Evolutionary conservation across 2,797 vertebrate genomes (phyloP).

Genomic region (Stomatorhinus walkeri): DNA sequence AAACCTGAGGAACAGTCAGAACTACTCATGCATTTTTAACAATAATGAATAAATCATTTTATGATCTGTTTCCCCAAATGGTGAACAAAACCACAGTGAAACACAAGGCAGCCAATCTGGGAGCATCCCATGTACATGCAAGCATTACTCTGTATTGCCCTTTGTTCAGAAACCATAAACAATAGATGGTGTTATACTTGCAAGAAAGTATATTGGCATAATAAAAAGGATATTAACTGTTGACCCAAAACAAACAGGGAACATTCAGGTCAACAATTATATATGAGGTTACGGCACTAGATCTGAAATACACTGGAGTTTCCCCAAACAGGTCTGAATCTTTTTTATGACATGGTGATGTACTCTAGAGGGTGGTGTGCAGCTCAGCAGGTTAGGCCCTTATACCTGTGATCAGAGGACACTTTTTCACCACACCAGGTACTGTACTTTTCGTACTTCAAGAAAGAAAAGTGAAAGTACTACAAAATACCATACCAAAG

Average conservation of each 20-base stretch:
- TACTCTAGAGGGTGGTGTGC: not conserved
- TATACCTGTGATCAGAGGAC: not conserved
- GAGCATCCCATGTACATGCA: not conserved
- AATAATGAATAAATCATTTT: slow-evolving; percentile 18
- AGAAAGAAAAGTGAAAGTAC: not conserved
- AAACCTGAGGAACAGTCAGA: slow-evolving; percentile 13
- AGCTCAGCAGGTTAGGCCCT: not conserved
- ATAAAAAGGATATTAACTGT: not conserved
- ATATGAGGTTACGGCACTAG: not conserved
- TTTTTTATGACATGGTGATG: not conserved
- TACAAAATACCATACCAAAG: not conserved
- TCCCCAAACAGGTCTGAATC: not conserved
- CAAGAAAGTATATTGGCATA: not conserved
- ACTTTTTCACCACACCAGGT: not conserved
- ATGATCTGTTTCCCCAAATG: slow-evolving; percentile 10
- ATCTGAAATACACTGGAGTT: not conserved
- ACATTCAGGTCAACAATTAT: not conserved
- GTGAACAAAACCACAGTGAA: slow-evolving; percentile 15
- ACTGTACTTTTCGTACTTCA: not conserved
- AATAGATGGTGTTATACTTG: not conserved
- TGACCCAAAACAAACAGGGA: not conserved
- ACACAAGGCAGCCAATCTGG: not conserved
- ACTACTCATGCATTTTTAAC: slow-evolving; percentile 20
- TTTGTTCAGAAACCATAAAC: not conserved
- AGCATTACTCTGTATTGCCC: not conserved